phyloP scores from a whole-genome alignment of 1,140 invertebrate species.

The Habropoda laboriosa region DNA sequence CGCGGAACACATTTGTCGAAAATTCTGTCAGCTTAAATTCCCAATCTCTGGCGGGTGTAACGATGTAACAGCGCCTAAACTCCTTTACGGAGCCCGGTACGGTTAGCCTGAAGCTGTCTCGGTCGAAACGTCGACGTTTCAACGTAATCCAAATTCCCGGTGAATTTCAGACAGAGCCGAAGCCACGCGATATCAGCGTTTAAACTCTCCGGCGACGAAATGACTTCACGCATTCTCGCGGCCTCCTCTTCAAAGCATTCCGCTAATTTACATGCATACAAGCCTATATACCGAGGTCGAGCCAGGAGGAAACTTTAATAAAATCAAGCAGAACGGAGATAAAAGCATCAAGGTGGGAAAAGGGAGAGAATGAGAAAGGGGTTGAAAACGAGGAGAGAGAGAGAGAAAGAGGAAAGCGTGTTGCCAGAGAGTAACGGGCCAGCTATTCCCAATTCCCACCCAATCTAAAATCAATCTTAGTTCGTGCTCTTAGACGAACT shows the following conservation, averaged over 20 bases:
- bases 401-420: background rate
- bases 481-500: constrained; percentile 73
- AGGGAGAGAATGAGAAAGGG: constrained; percentile 15
- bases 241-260: constrained; percentile 14
- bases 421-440: constrained; percentile 60
- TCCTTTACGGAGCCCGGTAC: background rate
- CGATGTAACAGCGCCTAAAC: background rate
- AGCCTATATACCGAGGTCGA: constrained; percentile 11
- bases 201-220: constrained; percentile 9
- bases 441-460: constrained; percentile 77
- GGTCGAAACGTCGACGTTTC: background rate
- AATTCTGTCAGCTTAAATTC: constrained; percentile 1
- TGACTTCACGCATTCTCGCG: constrained; percentile 36
- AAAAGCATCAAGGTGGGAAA: constrained; percentile 30
- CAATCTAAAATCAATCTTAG: constrained; percentile 82
- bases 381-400: background rate
- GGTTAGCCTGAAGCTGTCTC: background rate
- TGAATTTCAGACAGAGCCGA: constrained; percentile 5
- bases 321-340: constrained; percentile 41
- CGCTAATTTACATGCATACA: constrained; percentile 45
- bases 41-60: background rate
- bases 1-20: background rate
- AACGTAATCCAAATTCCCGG: constrained; percentile 11
- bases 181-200: background rate
- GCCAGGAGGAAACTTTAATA: constrained; percentile 38